Evolutionary conservation across 1,140 invertebrate species (phyloP).

Genomic region (Adoxophyes honmai): DNA sequence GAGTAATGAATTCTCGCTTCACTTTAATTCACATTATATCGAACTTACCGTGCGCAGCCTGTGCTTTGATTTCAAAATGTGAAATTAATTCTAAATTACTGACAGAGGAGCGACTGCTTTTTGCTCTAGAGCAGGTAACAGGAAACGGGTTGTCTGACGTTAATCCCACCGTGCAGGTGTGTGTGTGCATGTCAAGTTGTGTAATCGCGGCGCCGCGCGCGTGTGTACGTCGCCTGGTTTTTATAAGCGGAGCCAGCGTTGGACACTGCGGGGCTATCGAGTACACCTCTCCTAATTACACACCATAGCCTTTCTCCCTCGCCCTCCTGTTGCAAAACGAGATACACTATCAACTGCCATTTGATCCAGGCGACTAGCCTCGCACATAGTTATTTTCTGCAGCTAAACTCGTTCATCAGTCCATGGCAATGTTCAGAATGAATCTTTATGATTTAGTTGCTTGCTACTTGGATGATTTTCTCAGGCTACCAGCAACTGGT

Average conservation of each 20-base stretch:
- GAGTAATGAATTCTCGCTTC: conserved; percentile 16
- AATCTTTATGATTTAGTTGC: conserved; percentile 59
- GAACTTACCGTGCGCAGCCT: conserved; percentile 14
- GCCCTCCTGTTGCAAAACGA: conserved; percentile 20
- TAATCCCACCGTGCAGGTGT: conserved; percentile 43
- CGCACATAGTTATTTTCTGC: conserved; percentile 22
- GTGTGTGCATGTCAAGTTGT: conserved; percentile 36
- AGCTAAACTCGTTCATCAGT: conserved; percentile 39
- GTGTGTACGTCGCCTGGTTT: conserved; percentile 47
- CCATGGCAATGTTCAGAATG: conserved; percentile 42
- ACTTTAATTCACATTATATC: conserved; percentile 16
- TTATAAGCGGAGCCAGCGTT: conserved; percentile 34
- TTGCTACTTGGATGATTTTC: conserved; percentile 49
- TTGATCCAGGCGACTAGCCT: conserved; percentile 12
- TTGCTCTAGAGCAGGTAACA: conserved; percentile 64
- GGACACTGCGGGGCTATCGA: conserved; percentile 35
- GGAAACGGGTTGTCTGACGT: conserved; percentile 66
- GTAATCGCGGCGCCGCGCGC: conserved; percentile 40
- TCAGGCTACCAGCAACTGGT: conserved; percentile 62
- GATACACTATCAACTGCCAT: conserved; percentile 25
- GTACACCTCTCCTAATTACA: conserved; percentile 41
- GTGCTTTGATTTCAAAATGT: conserved; percentile 46
- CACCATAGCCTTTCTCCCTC: conserved; percentile 32
- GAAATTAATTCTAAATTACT: conserved; percentile 66
- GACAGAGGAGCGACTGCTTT: conserved; percentile 51